These are phyloP conservation scores for Habrosyne pyritoides DNA, from an alignment of 2,888 invertebrate genomes.

Conservation along the genomic window DNA sequence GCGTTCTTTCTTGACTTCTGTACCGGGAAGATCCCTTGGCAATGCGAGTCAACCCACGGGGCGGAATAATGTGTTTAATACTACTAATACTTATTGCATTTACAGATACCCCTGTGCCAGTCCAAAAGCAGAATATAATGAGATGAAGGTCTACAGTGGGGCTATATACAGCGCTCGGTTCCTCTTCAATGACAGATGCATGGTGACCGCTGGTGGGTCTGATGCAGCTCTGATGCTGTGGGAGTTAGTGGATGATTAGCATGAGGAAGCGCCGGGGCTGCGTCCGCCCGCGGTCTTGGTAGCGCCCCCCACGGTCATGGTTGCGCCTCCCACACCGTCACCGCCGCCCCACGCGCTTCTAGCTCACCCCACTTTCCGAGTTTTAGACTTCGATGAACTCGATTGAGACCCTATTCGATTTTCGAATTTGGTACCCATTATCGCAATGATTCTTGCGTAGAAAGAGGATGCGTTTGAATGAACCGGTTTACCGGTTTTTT, in stretches of 20 bases:
- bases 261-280: slow-evolving; percentile 54
- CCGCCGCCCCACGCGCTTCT: slow-evolving; percentile 60
- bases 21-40: no score
- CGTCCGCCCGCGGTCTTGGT: slow-evolving; percentile 65
- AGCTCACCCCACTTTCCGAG: slow-evolving; percentile 59
- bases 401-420: slow-evolving; percentile 50
- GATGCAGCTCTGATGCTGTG: slow-evolving; percentile 96
- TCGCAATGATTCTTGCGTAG: not conserved
- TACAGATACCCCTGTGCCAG: slow-evolving; percentile 92
- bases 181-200: slow-evolving; percentile 92
- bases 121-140: slow-evolving; percentile 93
- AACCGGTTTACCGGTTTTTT: slow-evolving; percentile 1
- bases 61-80: no score
- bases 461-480: not conserved
- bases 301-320: slow-evolving; percentile 71
- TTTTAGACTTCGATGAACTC: slow-evolving; percentile 71
- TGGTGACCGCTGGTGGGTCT: slow-evolving; percentile 93
- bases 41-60: no score
- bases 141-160: slow-evolving; percentile 94
- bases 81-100: slow-evolving; percentile 13
- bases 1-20: no score
- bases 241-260: slow-evolving; percentile 93
- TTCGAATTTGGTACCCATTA: not conserved
- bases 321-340: slow-evolving; percentile 71
- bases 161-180: slow-evolving; percentile 91